These are phyloP conservation scores for Amiota minor DNA, from an alignment of 2,888 invertebrate genomes.

Conservation along the genomic window DNA sequence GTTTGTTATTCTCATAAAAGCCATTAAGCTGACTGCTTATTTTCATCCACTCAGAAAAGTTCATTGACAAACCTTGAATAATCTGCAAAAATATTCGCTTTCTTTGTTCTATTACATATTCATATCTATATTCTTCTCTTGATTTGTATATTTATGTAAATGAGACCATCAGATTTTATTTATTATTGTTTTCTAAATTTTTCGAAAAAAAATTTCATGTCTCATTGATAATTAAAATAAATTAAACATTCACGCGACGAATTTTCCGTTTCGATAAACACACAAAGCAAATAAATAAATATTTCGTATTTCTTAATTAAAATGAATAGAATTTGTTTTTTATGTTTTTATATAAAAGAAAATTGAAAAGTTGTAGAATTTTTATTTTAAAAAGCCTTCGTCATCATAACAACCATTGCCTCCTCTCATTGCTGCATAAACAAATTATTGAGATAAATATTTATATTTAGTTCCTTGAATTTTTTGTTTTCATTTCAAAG, in stretches of 20 bases:
- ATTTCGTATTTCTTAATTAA: not conserved
- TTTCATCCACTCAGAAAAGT: conserved; percentile 8
- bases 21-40: conserved; percentile 11
- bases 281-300: not conserved
- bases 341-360: not conserved
- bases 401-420: not conserved
- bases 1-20: not conserved
- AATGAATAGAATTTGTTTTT: not conserved
- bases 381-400: not conserved
- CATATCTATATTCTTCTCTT: not conserved
- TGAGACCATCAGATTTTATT: not conserved
- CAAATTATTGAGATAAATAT: not conserved
- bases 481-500: not conserved
- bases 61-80: conserved; percentile 26
- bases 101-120: not conserved
- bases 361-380: too few relatives aligned
- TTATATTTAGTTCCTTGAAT: not conserved
- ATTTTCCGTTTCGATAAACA: not conserved
- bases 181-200: not conserved
- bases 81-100: not conserved
- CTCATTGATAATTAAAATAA: conserved; percentile 45
- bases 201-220: conserved; percentile 1
- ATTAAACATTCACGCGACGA: conserved; percentile 33
- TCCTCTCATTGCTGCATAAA: not conserved
- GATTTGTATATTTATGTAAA: not conserved